These are phyloP conservation scores for Naso thynnoides DNA, from an alignment of 2,797 vertebrate species.

Conservation along the genomic window DNA sequence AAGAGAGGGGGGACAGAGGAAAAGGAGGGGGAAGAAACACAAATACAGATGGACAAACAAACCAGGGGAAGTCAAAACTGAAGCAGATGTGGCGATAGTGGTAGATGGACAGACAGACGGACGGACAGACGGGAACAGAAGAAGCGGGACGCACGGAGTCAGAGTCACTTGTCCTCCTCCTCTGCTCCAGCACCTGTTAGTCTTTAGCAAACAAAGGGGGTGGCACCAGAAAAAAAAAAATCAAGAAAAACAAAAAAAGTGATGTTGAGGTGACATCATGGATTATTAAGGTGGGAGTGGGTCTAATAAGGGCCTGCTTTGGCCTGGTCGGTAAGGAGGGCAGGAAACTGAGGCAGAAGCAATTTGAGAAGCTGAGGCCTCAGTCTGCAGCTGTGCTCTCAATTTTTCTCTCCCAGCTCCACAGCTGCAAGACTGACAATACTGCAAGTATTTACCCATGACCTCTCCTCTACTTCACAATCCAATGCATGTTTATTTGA, in stretches of 20 bases:
- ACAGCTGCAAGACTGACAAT: constrained; percentile 73
- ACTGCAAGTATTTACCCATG: constrained; percentile 74
- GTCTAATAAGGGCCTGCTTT: constrained; percentile 77
- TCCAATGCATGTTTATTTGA: constrained; percentile 48
- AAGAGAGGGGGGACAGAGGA: constrained; percentile 26
- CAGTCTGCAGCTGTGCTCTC: constrained; percentile 82
- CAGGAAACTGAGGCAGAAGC: constrained; percentile 84
- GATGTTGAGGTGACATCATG: constrained; percentile 83
- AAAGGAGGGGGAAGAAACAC: constrained; percentile 64
- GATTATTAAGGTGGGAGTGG: constrained; percentile 80
- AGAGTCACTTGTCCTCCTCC: constrained; percentile 31
- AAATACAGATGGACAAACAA: constrained; percentile 85
- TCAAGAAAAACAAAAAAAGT: constrained; percentile 62
- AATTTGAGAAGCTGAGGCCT: constrained; percentile 84
- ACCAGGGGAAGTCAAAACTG: constrained; percentile 77
- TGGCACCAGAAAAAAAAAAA: constrained; percentile 43
- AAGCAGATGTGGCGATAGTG: constrained; percentile 83
- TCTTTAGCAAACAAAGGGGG: constrained; percentile 80
- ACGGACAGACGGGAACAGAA: constrained; percentile 49
- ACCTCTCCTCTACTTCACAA: constrained; percentile 75
- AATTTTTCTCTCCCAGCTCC: constrained; percentile 67
- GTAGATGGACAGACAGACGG: constrained; percentile 64
- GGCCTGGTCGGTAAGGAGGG: constrained; percentile 66
- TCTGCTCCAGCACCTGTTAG: constrained; percentile 76
- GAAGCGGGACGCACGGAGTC: constrained; percentile 26